Conservation (phyloP, 2,113 vertebrate genomes). For the Pygathrix nemaeus region DNA sequence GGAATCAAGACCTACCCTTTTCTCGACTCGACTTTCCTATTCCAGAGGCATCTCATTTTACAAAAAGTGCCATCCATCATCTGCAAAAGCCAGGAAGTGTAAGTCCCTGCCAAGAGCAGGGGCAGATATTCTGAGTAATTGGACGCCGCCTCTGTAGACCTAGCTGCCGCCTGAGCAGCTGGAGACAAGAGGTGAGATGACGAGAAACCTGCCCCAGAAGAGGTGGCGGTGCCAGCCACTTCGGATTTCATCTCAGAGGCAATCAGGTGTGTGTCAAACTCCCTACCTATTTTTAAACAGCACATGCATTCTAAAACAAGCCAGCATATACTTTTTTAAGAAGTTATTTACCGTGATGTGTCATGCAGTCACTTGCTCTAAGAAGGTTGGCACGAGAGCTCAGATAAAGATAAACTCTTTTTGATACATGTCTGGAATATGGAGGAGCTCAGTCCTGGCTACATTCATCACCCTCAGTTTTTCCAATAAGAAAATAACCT, state of each 20-base stretch:
- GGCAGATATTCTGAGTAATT: conserved; percentile 62
- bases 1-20: not conserved
- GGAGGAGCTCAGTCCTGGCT: not conserved
- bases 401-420: conserved; percentile 57
- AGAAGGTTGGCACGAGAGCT: not conserved
- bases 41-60: not conserved
- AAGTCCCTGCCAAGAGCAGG: conserved; percentile 39
- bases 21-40: not conserved
- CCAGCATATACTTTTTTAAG: conserved; percentile 38
- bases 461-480: not conserved
- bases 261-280: conserved; percentile 68
- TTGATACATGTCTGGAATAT: not conserved
- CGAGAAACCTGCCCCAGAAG: not conserved
- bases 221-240: conserved; percentile 31
- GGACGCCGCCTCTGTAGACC: not conserved
- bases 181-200: conserved; percentile 50
- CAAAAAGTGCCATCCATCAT: conserved; percentile 61
- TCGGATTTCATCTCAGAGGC: conserved; percentile 12
- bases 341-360: conserved; percentile 58
- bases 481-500: conserved; percentile 53
- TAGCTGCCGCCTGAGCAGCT: not conserved
- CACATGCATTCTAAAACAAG: conserved; percentile 57
- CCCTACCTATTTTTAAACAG: conserved; percentile 69
- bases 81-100: not conserved
- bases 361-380: conserved; percentile 32